Conservation (phyloP, 1,140 invertebrate species). For the Acromyrmex echinatior region DNA sequence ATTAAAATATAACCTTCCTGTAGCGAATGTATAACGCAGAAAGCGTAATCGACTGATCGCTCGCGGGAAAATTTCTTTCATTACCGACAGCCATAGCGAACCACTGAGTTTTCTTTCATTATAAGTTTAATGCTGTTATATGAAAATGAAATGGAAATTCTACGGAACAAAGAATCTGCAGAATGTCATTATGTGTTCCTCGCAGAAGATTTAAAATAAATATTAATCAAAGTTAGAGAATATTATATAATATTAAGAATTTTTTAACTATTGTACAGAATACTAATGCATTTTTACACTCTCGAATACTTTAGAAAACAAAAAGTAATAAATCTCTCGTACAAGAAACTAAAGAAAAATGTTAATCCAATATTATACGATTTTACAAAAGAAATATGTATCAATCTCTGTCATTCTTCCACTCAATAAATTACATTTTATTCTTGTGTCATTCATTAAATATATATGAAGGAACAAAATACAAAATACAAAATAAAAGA, state of each 20-base stretch:
- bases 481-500: neutral
- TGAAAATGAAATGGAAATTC: slow-evolving; percentile 45
- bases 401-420: neutral
- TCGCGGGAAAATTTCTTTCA: slow-evolving; percentile 27
- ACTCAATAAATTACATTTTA: neutral
- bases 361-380: neutral
- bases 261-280: neutral
- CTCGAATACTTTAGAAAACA: neutral
- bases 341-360: neutral
- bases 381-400: neutral
- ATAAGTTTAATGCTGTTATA: slow-evolving; percentile 43
- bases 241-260: slow-evolving; percentile 22
- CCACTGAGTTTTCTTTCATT: slow-evolving; percentile 29
- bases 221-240: slow-evolving; percentile 40
- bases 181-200: neutral
- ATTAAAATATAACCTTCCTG: slow-evolving; percentile 10
- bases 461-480: neutral
- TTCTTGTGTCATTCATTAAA: neutral
- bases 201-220: slow-evolving; percentile 1
- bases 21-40: neutral
- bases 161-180: slow-evolving; percentile 1
- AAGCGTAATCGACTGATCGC: slow-evolving; percentile 11
- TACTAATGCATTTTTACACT: neutral
- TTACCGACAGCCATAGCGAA: neutral
- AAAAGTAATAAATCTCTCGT: neutral